Evolutionary conservation across 2,113 vertebrate species (phyloP).

Genomic region (Cinclus cinclus): DNA sequence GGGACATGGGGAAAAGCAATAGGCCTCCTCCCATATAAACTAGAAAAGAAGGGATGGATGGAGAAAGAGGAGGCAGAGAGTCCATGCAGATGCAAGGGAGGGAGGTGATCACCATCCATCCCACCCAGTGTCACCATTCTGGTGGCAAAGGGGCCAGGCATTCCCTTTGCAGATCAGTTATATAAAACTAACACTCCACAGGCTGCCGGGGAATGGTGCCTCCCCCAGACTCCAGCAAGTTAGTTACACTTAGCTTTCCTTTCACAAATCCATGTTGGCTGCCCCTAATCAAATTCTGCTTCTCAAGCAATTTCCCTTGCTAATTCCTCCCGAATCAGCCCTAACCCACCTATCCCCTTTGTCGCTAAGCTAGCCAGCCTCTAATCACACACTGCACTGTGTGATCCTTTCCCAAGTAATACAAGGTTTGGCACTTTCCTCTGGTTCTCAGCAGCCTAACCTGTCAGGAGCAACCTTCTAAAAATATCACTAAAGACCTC

Average conservation of each 20-base stretch:
- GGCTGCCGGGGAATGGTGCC: not conserved
- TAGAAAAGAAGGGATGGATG: not conserved
- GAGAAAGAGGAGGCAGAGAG: not conserved
- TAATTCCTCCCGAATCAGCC: conserved; percentile 63
- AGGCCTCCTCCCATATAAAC: not conserved
- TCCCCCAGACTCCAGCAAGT: conserved; percentile 15
- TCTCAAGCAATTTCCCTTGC: conserved; percentile 70
- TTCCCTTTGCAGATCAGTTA: not conserved
- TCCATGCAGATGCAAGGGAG: accelerated
- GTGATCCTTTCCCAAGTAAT: conserved; percentile 59
- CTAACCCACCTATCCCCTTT: conserved; percentile 58
- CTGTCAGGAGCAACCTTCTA: conserved; percentile 71
- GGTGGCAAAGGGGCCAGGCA: not conserved
- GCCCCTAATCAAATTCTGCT: conserved; percentile 69
- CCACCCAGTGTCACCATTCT: not conserved
- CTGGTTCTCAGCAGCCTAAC: conserved; percentile 63
- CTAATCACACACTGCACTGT: conserved; percentile 40
- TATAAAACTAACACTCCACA: not conserved
- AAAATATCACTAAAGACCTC: conserved; percentile 75
- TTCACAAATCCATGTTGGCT: conserved; percentile 43
- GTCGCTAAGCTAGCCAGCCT: conserved; percentile 56
- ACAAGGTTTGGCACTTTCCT: conserved; percentile 15
- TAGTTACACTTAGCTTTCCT: not conserved
- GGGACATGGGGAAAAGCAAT: not conserved
- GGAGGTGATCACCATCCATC: not conserved